Evolutionary conservation across 2,888 invertebrate species (phyloP), one percentile per base, ranked within the genome.

Genomic region (Ectobius pallidus): DNA sequence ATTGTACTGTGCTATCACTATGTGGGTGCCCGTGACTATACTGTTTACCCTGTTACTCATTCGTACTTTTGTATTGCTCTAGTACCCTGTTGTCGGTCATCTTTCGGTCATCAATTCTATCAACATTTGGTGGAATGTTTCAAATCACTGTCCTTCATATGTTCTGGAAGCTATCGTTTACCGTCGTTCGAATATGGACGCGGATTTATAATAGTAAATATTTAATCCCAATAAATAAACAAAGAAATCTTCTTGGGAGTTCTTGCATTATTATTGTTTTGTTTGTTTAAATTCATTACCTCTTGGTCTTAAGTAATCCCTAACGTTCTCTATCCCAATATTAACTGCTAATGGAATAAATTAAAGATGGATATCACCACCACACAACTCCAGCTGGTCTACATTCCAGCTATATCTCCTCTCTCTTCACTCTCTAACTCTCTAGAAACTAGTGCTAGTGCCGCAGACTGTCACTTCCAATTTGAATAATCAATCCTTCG

Each of bases 401-500:
- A 14, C 7, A 25, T 25, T 3, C 32, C 22, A 6, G 11, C n/a
- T 58, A 14, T 52, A 18, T 0, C 52, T 25, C 14, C 11, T 9
- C 14, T 1, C 52, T 22, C 52, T 20, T 20, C 46, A 20, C 18
- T 7, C 46, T 25, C 1, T 25, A 25, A 30, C 25, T n/a, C 25
- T 22, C 58, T n/a, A 58, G 32, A 3, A 3, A 14, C 30, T n/a
- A 22, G 16, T n/a, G 18, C n/a, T 30, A 30, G 22, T 7, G 11
- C 58, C 30, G 16, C 58, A 30, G 58, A 30, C 32, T 58, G 58
- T 25, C 58, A 58, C 58, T 58, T 32, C 27, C 30, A 58, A 58
- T 58, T 58, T 58, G 58, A 58, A 58, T 58, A 58, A 58, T 58
- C 58, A 58, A 58, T 58, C 58, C 58, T 58, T 58, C 58, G 58